Evolutionary conservation across 2,888 invertebrate genomes (phyloP), one percentile per base, ranked within the genome.

Genomic region (Drosophila leonis): DNA sequence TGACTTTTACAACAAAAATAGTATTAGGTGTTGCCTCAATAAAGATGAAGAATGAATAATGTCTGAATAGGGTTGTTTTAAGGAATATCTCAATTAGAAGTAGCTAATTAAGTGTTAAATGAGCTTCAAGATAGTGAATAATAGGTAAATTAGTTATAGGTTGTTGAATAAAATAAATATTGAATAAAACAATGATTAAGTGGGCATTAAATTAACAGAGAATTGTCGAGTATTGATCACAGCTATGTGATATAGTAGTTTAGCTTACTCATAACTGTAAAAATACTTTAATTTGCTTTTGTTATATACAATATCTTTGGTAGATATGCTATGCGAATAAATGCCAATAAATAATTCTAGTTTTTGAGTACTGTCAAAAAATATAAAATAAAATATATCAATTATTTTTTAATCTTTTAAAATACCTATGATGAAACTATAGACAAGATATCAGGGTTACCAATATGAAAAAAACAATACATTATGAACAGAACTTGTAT

Each of bases 1-100:
- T 42, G 55, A 46, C 39, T 37, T 37, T 31, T 31, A 49, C 31
- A 49, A 49, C 18, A 31, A 49, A 33, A 49, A 35, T 35, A 9
- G 8, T 15, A 15, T 24, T 35, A 51, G 18, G 10, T 52, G 35
- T 51, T 13, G 20, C 33, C 20, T 3, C 13, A 35, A 20, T 15
- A 24, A 15, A 5, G 4, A 6, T 7, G 20, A 3, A 13, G 4
- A 5, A 13, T 1, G 12, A n/a, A n/a, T 13, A 39, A 37, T 27
- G 37, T 8, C 29, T 27, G 37, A 12, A n/a, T 35, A 4, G 27
- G 27, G n/a, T 35, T 5, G 6, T 29, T 48, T 48, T 48, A 31
- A 31, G 13, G 18, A 12, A 31, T 18, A 31, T 31, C 13, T 29
- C 12, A 48, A 29, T 29, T n/a, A 29, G 29, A n/a, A 49, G 7